These are phyloP conservation scores for Cherax destructor DNA, from an alignment of 1,140 invertebrate genomes.

Conservation along the genomic window DNA sequence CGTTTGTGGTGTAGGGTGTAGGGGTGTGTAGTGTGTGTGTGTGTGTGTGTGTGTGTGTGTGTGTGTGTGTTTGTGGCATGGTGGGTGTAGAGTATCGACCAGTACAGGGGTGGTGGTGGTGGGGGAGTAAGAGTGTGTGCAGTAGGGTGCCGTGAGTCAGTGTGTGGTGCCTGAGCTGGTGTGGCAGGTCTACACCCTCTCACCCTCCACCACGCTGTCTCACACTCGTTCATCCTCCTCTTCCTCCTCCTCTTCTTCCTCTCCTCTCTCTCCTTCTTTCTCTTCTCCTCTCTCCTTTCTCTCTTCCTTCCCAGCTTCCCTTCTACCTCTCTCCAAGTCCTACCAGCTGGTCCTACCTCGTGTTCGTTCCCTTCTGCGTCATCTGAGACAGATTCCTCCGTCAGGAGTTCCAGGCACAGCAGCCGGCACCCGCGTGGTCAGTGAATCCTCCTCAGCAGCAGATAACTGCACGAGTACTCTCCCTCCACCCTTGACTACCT, in stretches of 20 bases:
- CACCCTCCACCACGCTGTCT: constrained; percentile 56
- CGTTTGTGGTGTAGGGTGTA: constrained; percentile 29
- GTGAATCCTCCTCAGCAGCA: constrained; percentile 14
- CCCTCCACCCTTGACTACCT: constrained; percentile 9
- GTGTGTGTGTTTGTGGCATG: neutral
- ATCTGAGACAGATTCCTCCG: neutral
- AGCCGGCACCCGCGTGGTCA: constrained; percentile 30
- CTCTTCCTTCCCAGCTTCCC: constrained; percentile 30
- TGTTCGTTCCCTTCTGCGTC: neutral
- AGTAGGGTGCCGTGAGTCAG: constrained; percentile 6
- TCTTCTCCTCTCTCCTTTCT: constrained; percentile 54
- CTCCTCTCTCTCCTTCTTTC: constrained; percentile 16
- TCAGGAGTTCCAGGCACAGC: constrained; percentile 18
- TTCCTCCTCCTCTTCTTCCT: constrained; percentile 51
- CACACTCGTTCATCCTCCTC: constrained; percentile 48
- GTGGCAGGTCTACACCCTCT: constrained; percentile 8
- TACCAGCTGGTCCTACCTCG: constrained; percentile 37
- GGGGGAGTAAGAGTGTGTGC: neutral
- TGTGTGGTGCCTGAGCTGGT: constrained; percentile 45
- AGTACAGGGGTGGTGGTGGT: neutral
- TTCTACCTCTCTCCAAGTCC: constrained; percentile 27
- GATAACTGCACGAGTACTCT: neutral
- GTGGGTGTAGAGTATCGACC: constrained; percentile 27
- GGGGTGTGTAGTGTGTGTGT: no score
- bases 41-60: no score